These are phyloP conservation scores for Horisme vitalbata DNA, from an alignment of 2,888 invertebrate species.

Conservation along the genomic window DNA sequence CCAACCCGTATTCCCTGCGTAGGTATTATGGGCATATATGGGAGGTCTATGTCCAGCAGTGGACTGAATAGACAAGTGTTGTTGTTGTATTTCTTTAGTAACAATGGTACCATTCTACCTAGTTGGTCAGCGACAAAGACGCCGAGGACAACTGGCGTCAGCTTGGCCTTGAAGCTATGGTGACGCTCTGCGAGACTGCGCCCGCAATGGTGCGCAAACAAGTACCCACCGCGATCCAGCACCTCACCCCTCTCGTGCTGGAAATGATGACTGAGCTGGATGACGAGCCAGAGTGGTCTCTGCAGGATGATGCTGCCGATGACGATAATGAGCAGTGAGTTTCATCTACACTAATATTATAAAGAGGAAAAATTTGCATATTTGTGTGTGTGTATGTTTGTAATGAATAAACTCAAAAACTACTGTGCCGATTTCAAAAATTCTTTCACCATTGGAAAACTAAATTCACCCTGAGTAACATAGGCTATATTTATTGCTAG, in stretches of 20 bases:
- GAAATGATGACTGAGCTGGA: slow-evolving; percentile 98
- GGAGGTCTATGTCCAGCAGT: too few species aligned
- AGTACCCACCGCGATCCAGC: slow-evolving; percentile 91
- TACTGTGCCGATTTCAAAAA: too few species aligned
- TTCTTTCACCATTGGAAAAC: too few species aligned
- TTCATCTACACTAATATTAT: not conserved
- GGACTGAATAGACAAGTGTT: too few species aligned
- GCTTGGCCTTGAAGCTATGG: slow-evolving; percentile 93
- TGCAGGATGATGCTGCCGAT: slow-evolving; percentile 92
- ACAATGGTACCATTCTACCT: not conserved
- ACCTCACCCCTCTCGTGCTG: slow-evolving; percentile 92
- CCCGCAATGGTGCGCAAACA: slow-evolving; percentile 98
- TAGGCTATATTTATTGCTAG: too few species aligned
- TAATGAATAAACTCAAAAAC: too few species aligned
- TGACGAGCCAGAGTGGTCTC: slow-evolving; percentile 94
- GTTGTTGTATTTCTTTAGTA: not conserved
- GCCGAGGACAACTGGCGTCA: slow-evolving; percentile 93
- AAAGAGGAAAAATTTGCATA: too few species aligned
- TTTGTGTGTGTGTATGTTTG: too few species aligned
- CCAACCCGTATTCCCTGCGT: too few species aligned
- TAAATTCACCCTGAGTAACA: too few species aligned
- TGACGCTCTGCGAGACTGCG: slow-evolving; percentile 95
- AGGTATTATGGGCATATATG: too few species aligned
- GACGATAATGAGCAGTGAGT: slow-evolving; percentile 93
- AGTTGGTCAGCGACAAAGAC: slow-evolving; percentile 87